Base-by-base conservation (phyloP, 2,113 vertebrate species). In the Pedionomus torquatus region DNA sequence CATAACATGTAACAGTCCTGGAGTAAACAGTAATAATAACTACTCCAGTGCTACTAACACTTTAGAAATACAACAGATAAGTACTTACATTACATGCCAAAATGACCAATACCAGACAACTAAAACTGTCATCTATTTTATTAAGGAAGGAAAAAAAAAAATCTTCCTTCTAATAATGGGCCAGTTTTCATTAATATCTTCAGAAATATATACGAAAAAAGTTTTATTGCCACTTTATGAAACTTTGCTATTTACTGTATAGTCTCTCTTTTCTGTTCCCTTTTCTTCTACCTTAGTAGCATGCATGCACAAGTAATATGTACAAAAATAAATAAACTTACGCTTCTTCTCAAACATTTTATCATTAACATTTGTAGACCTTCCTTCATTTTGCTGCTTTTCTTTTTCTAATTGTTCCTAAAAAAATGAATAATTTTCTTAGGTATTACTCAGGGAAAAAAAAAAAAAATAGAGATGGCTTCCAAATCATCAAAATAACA, bases 381-480 rank as follows among this genome's bases (percentile, higher is more conserved):
- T 98, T 70, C 97, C 97, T 75, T 98, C 98, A 57, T 80, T 99
- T 96, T 99, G 98, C 48, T 99, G 98, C 83, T 98, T 98, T 87
- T 99, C 98, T 92, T 99, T 98, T 94, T 99, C 98, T 84, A 99
- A 87, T 49, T 98, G 98, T 82, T 99, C 99, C 99, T 99, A 70
- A 94, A 90, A 90, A 43, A 90, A 96, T 7, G 5, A 95, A 97
- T 19, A 49, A 63, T 80, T 69, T 83, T 57, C 28, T 91, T 46
- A 80, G 30, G 5, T 48, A 48, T 39, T 70, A 63, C 18, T 86
- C 31, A 81, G 70, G 46, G 18, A 46, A 46, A 30, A 57, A 63
- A 75, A 95, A 97, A 5, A 77, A 82, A 28, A 2, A 26, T 63
- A 79, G 28, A 12, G 23, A 69, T 51, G 72, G 46, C 23, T 75